phyloP scores from a whole-genome alignment of 1,140 invertebrate genomes.

The Caerostris extrusa region DNA sequence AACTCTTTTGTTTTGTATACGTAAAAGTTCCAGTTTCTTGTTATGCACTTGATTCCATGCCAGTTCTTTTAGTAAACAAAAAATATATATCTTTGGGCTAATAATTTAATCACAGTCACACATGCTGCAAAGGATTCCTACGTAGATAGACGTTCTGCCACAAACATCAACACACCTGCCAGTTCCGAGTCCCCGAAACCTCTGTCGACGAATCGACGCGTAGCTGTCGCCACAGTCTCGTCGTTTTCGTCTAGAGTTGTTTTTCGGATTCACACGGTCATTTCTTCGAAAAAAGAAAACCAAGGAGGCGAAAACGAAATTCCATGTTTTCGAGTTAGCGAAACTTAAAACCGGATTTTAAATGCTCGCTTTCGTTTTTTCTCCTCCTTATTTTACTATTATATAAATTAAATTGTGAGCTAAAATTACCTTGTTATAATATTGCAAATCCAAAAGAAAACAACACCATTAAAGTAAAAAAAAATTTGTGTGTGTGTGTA shows the following conservation, averaged over 20 bases:
- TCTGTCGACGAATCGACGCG: conserved; percentile 14
- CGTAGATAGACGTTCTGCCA: neutral
- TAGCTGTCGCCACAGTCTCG: neutral
- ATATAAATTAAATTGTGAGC: no score
- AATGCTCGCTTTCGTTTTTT: no score
- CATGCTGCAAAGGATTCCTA: neutral
- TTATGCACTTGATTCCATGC: neutral
- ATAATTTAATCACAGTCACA: neutral
- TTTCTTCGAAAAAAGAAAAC: neutral
- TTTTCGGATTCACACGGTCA: neutral
- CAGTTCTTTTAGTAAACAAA: neutral
- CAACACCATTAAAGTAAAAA: no score
- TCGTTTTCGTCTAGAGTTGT: neutral
- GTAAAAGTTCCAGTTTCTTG: neutral
- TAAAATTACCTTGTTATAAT: no score
- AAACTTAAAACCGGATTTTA: no score
- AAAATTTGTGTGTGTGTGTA: no score
- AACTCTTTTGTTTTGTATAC: neutral
- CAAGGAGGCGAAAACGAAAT: neutral
- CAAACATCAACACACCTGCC: neutral
- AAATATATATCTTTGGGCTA: neutral
- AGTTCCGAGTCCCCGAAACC: neutral
- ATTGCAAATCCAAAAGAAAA: no score
- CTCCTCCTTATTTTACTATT: no score
- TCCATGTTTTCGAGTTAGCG: no score